phyloP scores from a whole-genome alignment of 2,888 invertebrate species.

The Rugalucina vietnamica region DNA sequence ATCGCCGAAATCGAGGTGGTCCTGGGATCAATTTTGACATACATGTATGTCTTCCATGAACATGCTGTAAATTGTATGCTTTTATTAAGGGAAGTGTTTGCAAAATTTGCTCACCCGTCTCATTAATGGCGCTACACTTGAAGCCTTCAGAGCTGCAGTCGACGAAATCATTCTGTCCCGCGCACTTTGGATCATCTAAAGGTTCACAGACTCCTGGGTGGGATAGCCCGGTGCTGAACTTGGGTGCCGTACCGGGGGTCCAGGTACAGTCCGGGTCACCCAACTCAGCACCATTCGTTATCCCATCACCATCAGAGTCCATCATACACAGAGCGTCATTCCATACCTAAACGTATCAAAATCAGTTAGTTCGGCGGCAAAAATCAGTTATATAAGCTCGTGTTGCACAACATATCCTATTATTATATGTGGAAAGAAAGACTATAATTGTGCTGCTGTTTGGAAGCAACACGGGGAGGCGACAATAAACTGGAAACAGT shows the following conservation, averaged over 20 bases:
- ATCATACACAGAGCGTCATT: neutral
- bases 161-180: conserved; percentile 22
- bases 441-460: too few species aligned
- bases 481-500: too few species aligned
- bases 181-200: neutral
- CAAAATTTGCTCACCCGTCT: conserved; percentile 8
- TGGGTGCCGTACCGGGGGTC: neutral
- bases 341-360: neutral
- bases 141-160: conserved; percentile 6
- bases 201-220: conserved; percentile 1
- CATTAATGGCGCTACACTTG: conserved; percentile 21
- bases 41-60: too few species aligned
- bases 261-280: conserved; percentile 10
- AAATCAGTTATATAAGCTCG: too few species aligned
- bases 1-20: too few species aligned
- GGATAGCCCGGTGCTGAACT: neutral
- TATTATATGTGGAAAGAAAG: too few species aligned
- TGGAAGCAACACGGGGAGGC: too few species aligned
- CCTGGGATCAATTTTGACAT: too few species aligned
- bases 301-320: conserved; percentile 8
- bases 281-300: conserved; percentile 2
- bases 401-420: too few species aligned
- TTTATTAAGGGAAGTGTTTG: too few species aligned
- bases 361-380: too few species aligned
- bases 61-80: too few species aligned